Percentiles rank a stretch among this genome's conserved stretches.
These are phyloP conservation scores for Hyphantria cunea DNA, from an alignment of 1,140 invertebrate genomes.

Conservation along the genomic window DNA sequence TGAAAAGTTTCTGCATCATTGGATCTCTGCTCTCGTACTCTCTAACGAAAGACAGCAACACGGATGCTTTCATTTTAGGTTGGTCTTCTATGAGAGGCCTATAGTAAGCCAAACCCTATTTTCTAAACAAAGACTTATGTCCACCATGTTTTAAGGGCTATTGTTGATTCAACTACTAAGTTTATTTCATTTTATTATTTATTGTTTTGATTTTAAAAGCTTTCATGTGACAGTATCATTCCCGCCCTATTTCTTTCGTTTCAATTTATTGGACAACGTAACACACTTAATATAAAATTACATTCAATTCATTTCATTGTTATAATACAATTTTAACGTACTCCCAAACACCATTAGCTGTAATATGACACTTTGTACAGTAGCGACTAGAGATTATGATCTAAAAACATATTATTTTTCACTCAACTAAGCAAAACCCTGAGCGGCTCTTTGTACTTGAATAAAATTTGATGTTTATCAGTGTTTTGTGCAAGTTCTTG, in stretches of 20 bases:
- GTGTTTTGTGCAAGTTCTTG: slow-evolving; percentile 44
- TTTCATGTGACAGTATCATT: too few relatives aligned
- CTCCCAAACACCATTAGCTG: slow-evolving; percentile 13
- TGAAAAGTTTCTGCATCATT: too few relatives aligned
- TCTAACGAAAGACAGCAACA: too few relatives aligned
- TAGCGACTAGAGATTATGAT: slow-evolving; percentile 51
- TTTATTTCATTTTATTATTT: too few relatives aligned
- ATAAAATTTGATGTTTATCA: slow-evolving; percentile 40
- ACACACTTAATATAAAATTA: slow-evolving; percentile 16
- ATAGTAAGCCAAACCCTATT: too few relatives aligned
- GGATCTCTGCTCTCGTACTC: too few relatives aligned
- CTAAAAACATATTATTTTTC: slow-evolving; percentile 74
- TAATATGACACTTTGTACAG: slow-evolving; percentile 28
- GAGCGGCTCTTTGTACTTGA: slow-evolving; percentile 18
- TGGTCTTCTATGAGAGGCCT: too few relatives aligned
- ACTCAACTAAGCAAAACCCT: slow-evolving; percentile 53
- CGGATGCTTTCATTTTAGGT: too few relatives aligned
- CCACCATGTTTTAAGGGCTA: too few relatives aligned
- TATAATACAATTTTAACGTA: slow-evolving; percentile 21
- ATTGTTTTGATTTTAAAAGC: too few relatives aligned
- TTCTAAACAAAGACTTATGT: too few relatives aligned
- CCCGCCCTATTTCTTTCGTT: not conserved
- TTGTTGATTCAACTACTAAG: too few relatives aligned
- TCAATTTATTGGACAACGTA: not conserved
- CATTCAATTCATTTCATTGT: slow-evolving; percentile 8